These are phyloP conservation scores for Drosophila eohydei DNA, from an alignment of 2,888 invertebrate genomes.

Conservation along the genomic window DNA sequence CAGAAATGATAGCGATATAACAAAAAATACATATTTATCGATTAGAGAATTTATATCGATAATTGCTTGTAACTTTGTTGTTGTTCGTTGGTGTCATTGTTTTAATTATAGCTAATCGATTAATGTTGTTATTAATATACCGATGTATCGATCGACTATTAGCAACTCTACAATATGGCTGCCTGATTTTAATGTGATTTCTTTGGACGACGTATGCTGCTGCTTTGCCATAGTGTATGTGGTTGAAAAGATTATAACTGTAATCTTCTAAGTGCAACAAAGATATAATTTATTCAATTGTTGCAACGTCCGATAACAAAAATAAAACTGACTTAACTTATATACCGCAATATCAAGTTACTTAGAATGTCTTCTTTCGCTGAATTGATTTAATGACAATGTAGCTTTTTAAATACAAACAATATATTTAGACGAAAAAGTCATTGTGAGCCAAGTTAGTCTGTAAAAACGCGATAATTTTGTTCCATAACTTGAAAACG, in stretches of 20 bases:
- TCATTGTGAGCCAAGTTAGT: conserved; percentile 35
- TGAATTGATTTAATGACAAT: conserved; percentile 41
- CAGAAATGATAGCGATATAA: neutral
- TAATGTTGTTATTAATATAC: conserved; percentile 1
- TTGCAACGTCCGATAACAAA: conserved; percentile 29
- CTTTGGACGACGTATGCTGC: conserved; percentile 63
- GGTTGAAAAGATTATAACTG: conserved; percentile 53
- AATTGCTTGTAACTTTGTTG: neutral
- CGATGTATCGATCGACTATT: conserved; percentile 38
- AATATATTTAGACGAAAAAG: conserved; percentile 29
- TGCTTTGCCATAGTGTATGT: conserved; percentile 57
- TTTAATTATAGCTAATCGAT: neutral
- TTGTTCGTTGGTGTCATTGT: neutral
- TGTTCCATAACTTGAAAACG: conserved; percentile 35
- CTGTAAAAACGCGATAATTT: conserved; percentile 25
- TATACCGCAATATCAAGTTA: conserved; percentile 51
- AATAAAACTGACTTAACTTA: conserved; percentile 17
- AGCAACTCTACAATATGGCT: conserved; percentile 57
- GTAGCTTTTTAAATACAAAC: conserved; percentile 41
- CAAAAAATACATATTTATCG: neutral
- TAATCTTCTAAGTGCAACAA: conserved; percentile 40
- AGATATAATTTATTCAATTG: conserved; percentile 20
- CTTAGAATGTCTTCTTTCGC: conserved; percentile 38
- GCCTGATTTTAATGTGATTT: conserved; percentile 59
- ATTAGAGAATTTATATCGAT: neutral